phyloP scores from a whole-genome alignment of 2,113 vertebrate genomes.

The Hipposideros armiger region DNA sequence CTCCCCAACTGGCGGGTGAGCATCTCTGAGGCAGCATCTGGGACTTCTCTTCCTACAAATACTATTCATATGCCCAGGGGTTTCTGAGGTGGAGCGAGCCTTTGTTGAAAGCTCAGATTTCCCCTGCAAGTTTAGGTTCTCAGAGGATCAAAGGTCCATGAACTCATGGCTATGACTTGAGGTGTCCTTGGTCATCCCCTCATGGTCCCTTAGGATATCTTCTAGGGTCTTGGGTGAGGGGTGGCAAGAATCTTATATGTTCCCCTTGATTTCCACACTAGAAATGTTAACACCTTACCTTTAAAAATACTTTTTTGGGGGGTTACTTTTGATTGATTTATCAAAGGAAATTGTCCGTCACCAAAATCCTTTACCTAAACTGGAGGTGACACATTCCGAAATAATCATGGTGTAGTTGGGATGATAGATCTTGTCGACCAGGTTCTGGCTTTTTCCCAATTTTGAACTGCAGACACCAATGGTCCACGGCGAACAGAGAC shows the following conservation, averaged over 20 bases:
- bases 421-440: background rate
- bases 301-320: background rate
- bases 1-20: background rate
- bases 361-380: slow-evolving; percentile 33
- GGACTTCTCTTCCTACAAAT: background rate
- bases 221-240: background rate
- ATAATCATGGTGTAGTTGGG: background rate
- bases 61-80: too few species aligned
- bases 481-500: background rate
- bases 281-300: background rate
- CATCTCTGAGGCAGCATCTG: background rate
- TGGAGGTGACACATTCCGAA: background rate
- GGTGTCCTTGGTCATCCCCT: background rate
- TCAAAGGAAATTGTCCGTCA: background rate
- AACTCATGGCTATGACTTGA: background rate
- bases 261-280: background rate
- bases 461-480: background rate
- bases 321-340: background rate
- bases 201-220: background rate
- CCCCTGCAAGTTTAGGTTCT: background rate
- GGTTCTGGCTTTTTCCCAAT: background rate
- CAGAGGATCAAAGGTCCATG: background rate
- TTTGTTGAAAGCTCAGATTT: slow-evolving; percentile 13
- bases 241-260: background rate
- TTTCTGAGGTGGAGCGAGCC: background rate